Evolutionary conservation across 2,888 invertebrate species (phyloP).

Genomic region (Pecten maximus): DNA sequence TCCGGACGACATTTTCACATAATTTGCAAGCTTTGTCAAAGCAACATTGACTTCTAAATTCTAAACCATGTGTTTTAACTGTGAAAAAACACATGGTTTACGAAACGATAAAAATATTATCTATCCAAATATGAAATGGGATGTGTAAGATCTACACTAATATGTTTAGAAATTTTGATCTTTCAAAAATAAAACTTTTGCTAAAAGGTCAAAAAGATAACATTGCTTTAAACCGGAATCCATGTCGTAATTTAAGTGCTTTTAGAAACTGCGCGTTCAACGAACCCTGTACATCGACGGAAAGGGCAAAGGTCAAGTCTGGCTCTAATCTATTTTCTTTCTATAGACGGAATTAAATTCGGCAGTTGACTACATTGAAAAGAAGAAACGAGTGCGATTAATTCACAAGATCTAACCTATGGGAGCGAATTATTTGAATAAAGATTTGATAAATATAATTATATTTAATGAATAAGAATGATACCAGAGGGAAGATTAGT

Average conservation of each 20-base stretch:
- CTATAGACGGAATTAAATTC: not conserved
- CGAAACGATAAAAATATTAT: too few species aligned
- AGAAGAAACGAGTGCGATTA: conserved; percentile 18
- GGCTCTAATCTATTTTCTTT: not conserved
- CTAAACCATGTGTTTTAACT: too few species aligned
- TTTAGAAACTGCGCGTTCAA: not conserved
- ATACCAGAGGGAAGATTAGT: not conserved
- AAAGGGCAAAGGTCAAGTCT: not conserved
- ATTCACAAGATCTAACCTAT: not conserved
- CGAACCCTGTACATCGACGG: not conserved
- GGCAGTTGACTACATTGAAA: not conserved
- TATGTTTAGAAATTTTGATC: not conserved
- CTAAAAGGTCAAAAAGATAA: not conserved
- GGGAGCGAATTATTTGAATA: not conserved
- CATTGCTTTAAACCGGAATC: not conserved
- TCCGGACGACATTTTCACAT: not conserved
- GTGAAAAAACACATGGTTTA: too few species aligned
- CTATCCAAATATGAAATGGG: too few species aligned
- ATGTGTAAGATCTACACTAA: too few species aligned
- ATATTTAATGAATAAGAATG: not conserved
- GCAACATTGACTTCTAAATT: too few species aligned
- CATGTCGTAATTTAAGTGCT: not conserved
- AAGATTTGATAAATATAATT: conserved; percentile 5
- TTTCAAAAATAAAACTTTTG: too few species aligned
- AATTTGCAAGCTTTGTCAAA: not conserved